Conservation (phyloP, 2,113 vertebrate genomes). For the Procapra przewalskii region DNA sequence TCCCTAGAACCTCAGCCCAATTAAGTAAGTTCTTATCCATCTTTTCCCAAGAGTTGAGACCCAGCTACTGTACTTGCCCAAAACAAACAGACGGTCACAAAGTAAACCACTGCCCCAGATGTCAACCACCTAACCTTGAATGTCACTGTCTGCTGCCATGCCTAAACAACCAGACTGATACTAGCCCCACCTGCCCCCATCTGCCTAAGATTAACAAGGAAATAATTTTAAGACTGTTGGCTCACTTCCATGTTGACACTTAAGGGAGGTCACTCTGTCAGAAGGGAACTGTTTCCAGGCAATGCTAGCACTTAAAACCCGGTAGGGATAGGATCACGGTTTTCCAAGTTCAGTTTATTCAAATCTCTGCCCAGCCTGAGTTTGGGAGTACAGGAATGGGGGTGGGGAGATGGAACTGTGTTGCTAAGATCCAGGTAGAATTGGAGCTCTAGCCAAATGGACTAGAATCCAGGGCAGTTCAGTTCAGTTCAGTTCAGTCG, state of each 20-base stretch:
- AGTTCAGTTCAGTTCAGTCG: too few relatives aligned
- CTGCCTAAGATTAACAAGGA: neutral
- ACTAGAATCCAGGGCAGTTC: neutral
- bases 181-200: neutral
- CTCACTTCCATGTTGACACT: neutral
- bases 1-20: neutral
- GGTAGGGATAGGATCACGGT: neutral
- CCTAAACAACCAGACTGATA: neutral
- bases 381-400: neutral
- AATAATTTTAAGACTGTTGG: slow-evolving; percentile 38
- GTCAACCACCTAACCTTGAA: neutral
- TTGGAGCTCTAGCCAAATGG: neutral
- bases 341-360: slow-evolving; percentile 32
- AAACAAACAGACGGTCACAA: slow-evolving; percentile 29
- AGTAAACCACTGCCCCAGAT: neutral
- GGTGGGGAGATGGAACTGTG: neutral
- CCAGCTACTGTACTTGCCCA: neutral
- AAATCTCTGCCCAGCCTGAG: neutral
- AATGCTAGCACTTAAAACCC: neutral
- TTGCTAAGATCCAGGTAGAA: neutral
- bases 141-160: neutral
- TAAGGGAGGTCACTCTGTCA: neutral
- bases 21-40: slow-evolving; percentile 17
- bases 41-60: slow-evolving; percentile 17
- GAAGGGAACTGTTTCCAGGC: neutral